These are phyloP conservation scores for Hylaeus volcanicus DNA, from an alignment of 1,140 invertebrate genomes.

Conservation along the genomic window DNA sequence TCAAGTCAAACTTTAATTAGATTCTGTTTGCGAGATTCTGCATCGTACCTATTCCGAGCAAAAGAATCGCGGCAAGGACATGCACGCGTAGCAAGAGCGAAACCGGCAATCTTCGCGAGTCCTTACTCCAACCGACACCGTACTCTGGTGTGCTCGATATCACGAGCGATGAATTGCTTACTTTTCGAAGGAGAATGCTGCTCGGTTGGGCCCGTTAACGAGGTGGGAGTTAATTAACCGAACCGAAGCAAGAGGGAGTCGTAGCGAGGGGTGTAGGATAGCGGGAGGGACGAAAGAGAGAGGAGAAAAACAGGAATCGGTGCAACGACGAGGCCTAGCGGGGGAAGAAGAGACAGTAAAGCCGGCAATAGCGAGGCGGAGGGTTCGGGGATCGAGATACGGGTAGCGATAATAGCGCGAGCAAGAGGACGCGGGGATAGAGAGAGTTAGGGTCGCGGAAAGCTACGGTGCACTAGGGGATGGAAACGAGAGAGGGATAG, in stretches of 20 bases:
- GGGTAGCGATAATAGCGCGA: slow-evolving; percentile 26
- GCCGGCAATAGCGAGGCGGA: background rate
- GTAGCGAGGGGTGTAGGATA: background rate
- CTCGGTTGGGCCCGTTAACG: slow-evolving; percentile 72
- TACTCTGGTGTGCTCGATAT: too few relatives aligned
- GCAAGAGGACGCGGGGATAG: background rate
- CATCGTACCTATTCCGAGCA: too few relatives aligned
- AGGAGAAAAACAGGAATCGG: slow-evolving; percentile 3
- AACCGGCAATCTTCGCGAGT: too few relatives aligned
- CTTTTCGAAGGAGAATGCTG: slow-evolving; percentile 60
- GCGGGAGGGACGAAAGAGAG: slow-evolving; percentile 3
- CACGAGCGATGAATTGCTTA: slow-evolving; percentile 12
- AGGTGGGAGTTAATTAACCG: slow-evolving; percentile 78
- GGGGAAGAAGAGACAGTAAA: background rate
- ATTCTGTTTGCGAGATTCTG: background rate
- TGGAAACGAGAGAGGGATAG: slow-evolving; percentile 35
- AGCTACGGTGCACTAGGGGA: slow-evolving; percentile 10
- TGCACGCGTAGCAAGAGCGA: background rate
- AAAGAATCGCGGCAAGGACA: background rate
- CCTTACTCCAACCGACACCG: too few relatives aligned
- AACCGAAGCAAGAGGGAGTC: slow-evolving; percentile 2
- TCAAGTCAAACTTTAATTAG: slow-evolving; percentile 44
- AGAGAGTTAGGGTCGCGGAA: slow-evolving; percentile 30
- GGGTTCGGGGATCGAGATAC: slow-evolving; percentile 38
- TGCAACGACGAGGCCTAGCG: too few relatives aligned